Base-by-base conservation (phyloP, 2,797 vertebrate species). In the Tauraco hartlaubi region DNA sequence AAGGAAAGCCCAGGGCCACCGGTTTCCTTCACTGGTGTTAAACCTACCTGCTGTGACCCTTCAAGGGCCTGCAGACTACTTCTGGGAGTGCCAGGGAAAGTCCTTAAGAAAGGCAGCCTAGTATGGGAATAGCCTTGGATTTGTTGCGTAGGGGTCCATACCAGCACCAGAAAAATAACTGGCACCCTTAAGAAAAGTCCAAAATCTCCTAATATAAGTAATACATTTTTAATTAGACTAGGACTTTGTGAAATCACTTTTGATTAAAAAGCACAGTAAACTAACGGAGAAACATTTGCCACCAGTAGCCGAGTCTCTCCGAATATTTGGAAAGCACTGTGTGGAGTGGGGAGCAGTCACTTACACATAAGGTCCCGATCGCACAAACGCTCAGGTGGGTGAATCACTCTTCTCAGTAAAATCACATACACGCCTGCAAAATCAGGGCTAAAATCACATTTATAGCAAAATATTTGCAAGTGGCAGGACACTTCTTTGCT, bases 291-390 rank as follows among this genome's bases (percentile, higher is more conserved):
- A 78, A 41, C 21, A 15, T 37, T 44, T 66, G 28, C 54, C 54
- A 72, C 33, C 20, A 10, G 48, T 11, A 52, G 61, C 61, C 4
- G 13, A 56, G 28, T n/a, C 28, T 41, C 15, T 20, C 66, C 0
- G 1, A 84, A 10, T 23, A 31, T 13, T 72, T 16, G 2, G 2
- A 56, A 78, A 72, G n/a, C 12, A 2, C 12, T 9, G 8, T 0
- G 15, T 2, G 1, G 37, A 19, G 28, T 26, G 41, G 74, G 56
- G 41, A 88, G 71, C 64, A 25, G 9, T 2, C 35, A 15, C n/a
- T 49, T 18, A 25, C 41, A 71, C 5, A 16, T 62, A 23, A 69
- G 31, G 37, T 51, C 31, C 77, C 5, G 23, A 59, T 12, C 0
- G 5, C 58, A 26, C 21, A 26, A 75, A 31, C 4, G 1, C 74